A percentile compares a stretch with the other conserved stretches of the same genome.
Evolutionary conservation across 2,797 vertebrate genomes (phyloP).

Genomic region (Falco naumanni): DNA sequence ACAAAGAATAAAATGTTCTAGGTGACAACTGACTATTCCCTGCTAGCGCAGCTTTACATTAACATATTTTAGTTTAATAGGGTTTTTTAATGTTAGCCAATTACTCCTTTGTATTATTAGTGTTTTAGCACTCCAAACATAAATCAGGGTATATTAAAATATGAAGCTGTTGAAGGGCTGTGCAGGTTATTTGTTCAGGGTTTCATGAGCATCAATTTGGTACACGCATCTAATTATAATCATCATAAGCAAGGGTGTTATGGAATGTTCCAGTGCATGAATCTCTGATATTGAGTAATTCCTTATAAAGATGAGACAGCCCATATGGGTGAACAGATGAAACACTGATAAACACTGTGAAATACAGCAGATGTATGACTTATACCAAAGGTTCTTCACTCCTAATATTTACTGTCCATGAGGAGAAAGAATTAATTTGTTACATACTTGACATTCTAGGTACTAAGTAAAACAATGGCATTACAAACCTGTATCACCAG

Average conservation of each 20-base stretch:
- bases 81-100: not conserved
- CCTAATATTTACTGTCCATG: constrained; percentile 11
- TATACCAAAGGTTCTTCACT: constrained; percentile 9
- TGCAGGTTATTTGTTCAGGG: constrained; percentile 13
- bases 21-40: constrained; percentile 4
- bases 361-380: constrained; percentile 37
- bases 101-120: constrained; percentile 17
- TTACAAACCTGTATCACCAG: not conserved
- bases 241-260: constrained; percentile 1
- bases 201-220: not conserved
- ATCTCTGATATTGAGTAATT: constrained; percentile 52
- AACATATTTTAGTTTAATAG: constrained; percentile 48
- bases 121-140: constrained; percentile 9
- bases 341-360: constrained; percentile 15
- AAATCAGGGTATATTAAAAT: constrained; percentile 21
- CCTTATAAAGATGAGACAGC: constrained; percentile 52
- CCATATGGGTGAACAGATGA: constrained; percentile 60
- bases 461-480: not conserved
- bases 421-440: not conserved
- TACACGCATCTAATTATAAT: constrained; percentile 32
- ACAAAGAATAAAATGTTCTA: not conserved
- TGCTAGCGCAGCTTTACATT: constrained; percentile 11
- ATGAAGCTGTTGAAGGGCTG: not conserved
- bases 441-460: not conserved
- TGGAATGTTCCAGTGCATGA: constrained; percentile 20